Evolutionary conservation across 2,797 vertebrate species (phyloP).

Genomic region (Phyllotis vaccarum): DNA sequence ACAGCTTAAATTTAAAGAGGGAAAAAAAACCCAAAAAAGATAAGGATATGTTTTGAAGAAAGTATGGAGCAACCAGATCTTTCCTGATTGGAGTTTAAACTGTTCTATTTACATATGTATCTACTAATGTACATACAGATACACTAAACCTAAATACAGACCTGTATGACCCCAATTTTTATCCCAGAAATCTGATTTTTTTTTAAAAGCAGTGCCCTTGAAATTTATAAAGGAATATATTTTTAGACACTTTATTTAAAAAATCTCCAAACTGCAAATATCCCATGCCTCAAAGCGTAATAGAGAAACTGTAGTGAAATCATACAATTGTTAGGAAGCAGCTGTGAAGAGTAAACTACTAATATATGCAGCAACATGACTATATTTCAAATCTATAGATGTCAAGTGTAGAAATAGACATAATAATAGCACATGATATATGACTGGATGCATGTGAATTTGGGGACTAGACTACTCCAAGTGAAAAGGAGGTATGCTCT

Average conservation of each 20-base stretch:
- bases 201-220: neutral
- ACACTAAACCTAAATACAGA: neutral
- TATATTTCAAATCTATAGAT: neutral
- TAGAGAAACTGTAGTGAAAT: neutral
- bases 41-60: conserved; percentile 31
- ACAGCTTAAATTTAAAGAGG: conserved; percentile 16
- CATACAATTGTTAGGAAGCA: neutral
- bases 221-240: neutral
- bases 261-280: neutral
- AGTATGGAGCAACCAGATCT: neutral
- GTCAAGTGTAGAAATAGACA: neutral
- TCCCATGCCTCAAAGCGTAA: neutral
- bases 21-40: neutral
- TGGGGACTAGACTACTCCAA: neutral
- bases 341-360: neutral
- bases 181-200: neutral
- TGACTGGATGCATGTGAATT: neutral
- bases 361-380: neutral
- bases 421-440: neutral
- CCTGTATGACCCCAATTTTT: neutral
- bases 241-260: neutral
- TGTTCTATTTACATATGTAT: neutral
- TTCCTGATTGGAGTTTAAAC: conserved; percentile 26
- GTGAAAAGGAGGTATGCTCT: neutral
- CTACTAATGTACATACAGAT: neutral